phyloP scores from a whole-genome alignment of 2,888 invertebrate genomes.

The Ochlodes sylvanus region DNA sequence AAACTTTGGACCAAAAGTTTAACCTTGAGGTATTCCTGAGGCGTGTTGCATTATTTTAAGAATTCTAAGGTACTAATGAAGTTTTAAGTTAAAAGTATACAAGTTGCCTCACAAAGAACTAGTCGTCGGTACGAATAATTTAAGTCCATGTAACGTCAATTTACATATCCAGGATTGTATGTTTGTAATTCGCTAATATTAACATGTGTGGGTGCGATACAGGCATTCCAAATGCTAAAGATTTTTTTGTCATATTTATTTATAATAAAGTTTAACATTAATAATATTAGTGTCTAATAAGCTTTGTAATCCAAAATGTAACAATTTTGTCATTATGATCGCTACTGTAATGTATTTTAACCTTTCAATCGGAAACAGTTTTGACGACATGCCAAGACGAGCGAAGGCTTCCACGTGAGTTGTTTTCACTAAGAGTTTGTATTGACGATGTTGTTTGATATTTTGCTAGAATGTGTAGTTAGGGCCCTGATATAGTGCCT shows the following conservation, averaged over 20 bases:
- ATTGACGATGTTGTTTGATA: conserved; percentile 12
- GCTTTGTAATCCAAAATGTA: neutral
- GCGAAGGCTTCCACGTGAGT: conserved; percentile 36
- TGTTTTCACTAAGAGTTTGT: conserved; percentile 18
- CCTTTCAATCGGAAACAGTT: conserved; percentile 32
- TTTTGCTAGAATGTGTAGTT: conserved; percentile 33
- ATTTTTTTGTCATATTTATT: neutral
- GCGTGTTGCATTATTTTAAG: too few relatives aligned
- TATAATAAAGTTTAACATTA: too few relatives aligned
- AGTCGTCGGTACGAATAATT: too few relatives aligned
- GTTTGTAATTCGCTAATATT: neutral
- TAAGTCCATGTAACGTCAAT: too few relatives aligned
- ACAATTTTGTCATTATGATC: neutral
- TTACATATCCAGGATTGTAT: too few relatives aligned
- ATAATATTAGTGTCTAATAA: neutral
- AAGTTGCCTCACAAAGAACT: too few relatives aligned
- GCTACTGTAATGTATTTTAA: conserved; percentile 1
- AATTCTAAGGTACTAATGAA: too few relatives aligned
- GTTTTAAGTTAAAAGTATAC: too few relatives aligned
- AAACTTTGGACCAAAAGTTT: neutral
- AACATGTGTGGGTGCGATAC: neutral
- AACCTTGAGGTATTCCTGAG: too few relatives aligned
- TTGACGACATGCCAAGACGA: conserved; percentile 37
- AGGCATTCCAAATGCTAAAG: neutral
- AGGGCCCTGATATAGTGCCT: conserved; percentile 27